A percentile compares a stretch with the other conserved stretches of the same genome.
These are phyloP conservation scores for Nannoperca australis DNA, from an alignment of 2,797 vertebrate species.

Conservation along the genomic window DNA sequence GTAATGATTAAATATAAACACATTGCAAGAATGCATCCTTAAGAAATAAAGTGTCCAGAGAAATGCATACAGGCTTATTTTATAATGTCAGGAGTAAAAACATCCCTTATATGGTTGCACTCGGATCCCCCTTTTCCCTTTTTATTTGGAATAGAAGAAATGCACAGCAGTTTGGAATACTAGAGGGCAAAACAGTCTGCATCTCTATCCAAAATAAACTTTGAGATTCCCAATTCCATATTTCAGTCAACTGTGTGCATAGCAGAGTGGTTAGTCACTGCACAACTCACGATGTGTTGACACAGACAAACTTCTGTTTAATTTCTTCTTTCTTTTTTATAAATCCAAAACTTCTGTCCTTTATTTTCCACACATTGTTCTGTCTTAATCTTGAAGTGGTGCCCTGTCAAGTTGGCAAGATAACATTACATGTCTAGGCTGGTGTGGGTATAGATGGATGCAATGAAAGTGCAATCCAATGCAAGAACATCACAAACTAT, in stretches of 20 bases:
- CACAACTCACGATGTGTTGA: constrained; percentile 42
- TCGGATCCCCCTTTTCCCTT: constrained; percentile 40
- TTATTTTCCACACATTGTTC: constrained; percentile 24
- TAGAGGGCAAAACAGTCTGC: constrained; percentile 51
- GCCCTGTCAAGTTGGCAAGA: neutral
- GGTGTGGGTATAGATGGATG: neutral
- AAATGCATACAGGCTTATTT: constrained; percentile 36
- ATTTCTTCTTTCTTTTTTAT: constrained; percentile 12
- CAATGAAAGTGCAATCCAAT: neutral
- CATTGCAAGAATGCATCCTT: neutral
- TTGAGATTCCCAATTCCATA: constrained; percentile 64
- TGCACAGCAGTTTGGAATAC: constrained; percentile 58
- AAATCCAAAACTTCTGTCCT: constrained; percentile 6
- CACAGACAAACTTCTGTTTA: constrained; percentile 64
- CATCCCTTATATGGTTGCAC: constrained; percentile 77
- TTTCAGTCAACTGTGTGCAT: constrained; percentile 66
- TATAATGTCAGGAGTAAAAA: constrained; percentile 52
- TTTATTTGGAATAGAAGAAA: constrained; percentile 73
- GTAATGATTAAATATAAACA: constrained; percentile 5
- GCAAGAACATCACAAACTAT: neutral
- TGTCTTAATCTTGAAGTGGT: constrained; percentile 1
- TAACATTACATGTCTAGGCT: neutral
- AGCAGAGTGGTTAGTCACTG: constrained; percentile 69
- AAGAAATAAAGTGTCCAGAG: constrained; percentile 8
- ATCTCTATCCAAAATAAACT: constrained; percentile 76